Conservation (phyloP, 1,140 invertebrate species). For the Drosophila arizonae region DNA sequence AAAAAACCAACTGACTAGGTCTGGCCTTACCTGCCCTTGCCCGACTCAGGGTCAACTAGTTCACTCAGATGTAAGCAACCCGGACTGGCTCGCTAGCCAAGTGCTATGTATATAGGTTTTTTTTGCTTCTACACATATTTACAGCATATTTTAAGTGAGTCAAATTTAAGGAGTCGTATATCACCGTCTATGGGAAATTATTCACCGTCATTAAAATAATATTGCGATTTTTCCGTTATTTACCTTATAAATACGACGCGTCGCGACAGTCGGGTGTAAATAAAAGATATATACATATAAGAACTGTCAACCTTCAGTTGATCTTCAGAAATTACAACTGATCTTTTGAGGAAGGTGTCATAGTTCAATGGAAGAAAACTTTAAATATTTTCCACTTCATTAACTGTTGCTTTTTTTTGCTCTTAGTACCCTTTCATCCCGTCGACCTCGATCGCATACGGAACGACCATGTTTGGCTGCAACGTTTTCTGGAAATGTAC, state of each 20-base stretch:
- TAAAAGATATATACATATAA: background rate
- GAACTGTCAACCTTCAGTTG: slow-evolving; percentile 2
- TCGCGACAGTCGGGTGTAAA: background rate
- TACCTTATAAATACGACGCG: slow-evolving; percentile 2
- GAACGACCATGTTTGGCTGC: slow-evolving; percentile 87
- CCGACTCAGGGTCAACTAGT: background rate
- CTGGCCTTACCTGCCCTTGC: background rate
- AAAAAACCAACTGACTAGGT: background rate
- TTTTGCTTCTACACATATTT: background rate
- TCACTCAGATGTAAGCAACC: slow-evolving; percentile 9
- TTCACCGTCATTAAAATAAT: slow-evolving; percentile 3
- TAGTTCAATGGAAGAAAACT: background rate
- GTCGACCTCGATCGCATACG: slow-evolving; percentile 88
- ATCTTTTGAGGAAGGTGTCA: background rate
- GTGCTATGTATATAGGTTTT: background rate
- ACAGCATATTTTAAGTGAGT: background rate
- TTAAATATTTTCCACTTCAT: no score
- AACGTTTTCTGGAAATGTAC: slow-evolving; percentile 88
- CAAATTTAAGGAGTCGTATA: background rate
- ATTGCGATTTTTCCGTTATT: background rate
- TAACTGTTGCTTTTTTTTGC: background rate
- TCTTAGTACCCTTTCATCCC: slow-evolving; percentile 84
- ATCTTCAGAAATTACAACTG: background rate
- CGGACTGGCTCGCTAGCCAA: background rate
- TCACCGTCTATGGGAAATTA: background rate